Percentiles rank a stretch among this genome's conserved stretches.
phyloP scores from a whole-genome alignment of 2,113 vertebrate species.

The human region GRCh38 chr2:36929001-36929500 shows the following conservation, averaged over 20 bases:
- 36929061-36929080: not conserved
- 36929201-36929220: not conserved
- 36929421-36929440: too few relatives aligned
- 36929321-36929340: not conserved
- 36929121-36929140: not conserved
- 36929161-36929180: not conserved
- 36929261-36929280: not conserved
- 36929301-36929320: not conserved
- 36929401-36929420: too few relatives aligned
- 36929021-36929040: not conserved
- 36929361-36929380: not conserved
- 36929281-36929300: not conserved
- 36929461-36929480: too few relatives aligned
- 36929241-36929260: constrained; percentile 8
- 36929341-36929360: not conserved
- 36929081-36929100: not conserved
- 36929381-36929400: too few relatives aligned
- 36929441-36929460: too few relatives aligned
- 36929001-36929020: not conserved
- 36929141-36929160: not conserved
- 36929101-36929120: not conserved
- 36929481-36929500: too few relatives aligned
- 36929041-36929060: not conserved
- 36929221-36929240: not conserved
- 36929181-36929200: not conserved